These are phyloP conservation scores for Neodontobutis hainanensis DNA, from an alignment of 2,113 vertebrate genomes.

Conservation along the genomic window DNA sequence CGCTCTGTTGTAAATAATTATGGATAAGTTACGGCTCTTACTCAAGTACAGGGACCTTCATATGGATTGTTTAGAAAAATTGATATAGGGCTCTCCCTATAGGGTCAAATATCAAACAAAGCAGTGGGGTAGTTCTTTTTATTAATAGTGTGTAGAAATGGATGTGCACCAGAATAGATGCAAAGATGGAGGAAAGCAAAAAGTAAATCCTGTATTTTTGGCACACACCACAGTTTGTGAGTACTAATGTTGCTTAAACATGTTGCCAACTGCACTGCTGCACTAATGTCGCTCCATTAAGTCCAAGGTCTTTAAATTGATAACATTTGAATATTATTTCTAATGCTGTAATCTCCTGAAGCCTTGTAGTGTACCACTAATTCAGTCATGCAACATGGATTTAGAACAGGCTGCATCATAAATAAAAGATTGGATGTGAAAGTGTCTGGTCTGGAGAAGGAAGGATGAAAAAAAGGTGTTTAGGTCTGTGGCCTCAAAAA, in stretches of 20 bases:
- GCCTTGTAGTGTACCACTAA: neutral
- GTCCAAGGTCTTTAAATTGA: neutral
- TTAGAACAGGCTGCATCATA: constrained; percentile 2
- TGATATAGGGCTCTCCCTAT: too few relatives aligned
- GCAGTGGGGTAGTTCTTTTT: too few relatives aligned
- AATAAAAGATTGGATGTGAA: constrained; percentile 4
- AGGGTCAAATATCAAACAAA: too few relatives aligned
- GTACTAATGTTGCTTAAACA: neutral
- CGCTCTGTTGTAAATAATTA: neutral
- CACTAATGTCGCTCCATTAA: neutral
- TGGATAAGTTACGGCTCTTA: neutral
- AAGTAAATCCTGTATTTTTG: neutral
- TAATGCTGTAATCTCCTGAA: constrained; percentile 1
- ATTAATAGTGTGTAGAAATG: too few relatives aligned
- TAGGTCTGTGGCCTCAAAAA: neutral
- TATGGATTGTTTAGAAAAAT: neutral
- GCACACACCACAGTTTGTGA: neutral
- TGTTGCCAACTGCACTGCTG: neutral
- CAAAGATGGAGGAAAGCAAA: neutral
- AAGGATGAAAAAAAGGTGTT: neutral
- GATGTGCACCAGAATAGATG: neutral
- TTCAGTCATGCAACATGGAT: constrained; percentile 9
- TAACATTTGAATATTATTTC: constrained; percentile 1
- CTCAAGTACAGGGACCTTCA: neutral
- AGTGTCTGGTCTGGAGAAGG: neutral